Evolutionary conservation across 1,140 invertebrate genomes (phyloP), one percentile per base, ranked within the genome.

Genomic region (Meteorus sp.): DNA sequence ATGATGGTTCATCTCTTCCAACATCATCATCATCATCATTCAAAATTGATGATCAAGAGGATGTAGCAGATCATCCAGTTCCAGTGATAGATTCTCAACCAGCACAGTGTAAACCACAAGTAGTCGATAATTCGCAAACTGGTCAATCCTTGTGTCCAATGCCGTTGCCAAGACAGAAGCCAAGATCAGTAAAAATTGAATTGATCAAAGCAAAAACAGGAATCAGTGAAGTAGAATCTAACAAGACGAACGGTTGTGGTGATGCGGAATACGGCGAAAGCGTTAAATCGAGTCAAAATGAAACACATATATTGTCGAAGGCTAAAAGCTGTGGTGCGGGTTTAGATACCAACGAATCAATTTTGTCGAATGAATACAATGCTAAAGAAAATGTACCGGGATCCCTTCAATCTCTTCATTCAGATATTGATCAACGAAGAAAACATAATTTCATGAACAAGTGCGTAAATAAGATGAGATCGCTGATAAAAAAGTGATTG

Each of bases 371-470:
- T 43, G 66, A 72, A 25, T 71, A 69, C 45, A 61, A 68, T 17
- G 47, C 54, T 17, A 66, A 63, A 8, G 27, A 45, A 3, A 70
- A 67, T 11, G 64, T 61, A 6, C 74, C 76, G 50, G 73, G 75
- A 13, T 82, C 82, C 9, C 45, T 75, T 17, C 58, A 73, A 2
- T 77, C 76, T 7, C 59, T 79, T 17, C 73, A 77, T 4, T 56
- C 68, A 4, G 69, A 68, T 6, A 65, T 60, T 0, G 72, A 78
- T 39, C 73, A 76, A 0, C 87, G 87, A 71, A 79, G 85, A 57
- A 88, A 88, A 68, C 83, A 83, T 67, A 89, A 89, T 75, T 89
- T 90, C 70, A 88, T 90, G 86, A 87, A 90, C 77, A 84, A 86
- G 73, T 89, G 88, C 75, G 86, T 89, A 27, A 89, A 88, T 73